A percentile compares a stretch with the other conserved stretches of the same genome.
Evolutionary conservation across 2,888 invertebrate genomes (phyloP).

Genomic region (Bugula neritina): DNA sequence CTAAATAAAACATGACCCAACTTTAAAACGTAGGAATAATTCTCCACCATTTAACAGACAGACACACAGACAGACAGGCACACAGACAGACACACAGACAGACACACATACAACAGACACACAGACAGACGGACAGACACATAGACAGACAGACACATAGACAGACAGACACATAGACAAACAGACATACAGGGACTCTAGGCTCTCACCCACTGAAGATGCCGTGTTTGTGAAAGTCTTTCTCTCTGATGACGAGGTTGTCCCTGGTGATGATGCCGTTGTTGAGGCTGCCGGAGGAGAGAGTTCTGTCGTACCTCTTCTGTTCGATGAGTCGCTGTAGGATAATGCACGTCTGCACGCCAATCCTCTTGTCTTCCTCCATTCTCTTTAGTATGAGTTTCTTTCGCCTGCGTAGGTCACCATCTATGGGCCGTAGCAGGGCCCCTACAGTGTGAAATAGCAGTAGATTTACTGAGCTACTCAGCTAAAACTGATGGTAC

Average conservation of each 20-base stretch:
- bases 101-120: too few relatives aligned
- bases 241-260: conserved; percentile 25
- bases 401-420: conserved; percentile 5
- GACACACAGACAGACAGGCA: too few relatives aligned
- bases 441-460: not conserved
- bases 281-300: conserved; percentile 26
- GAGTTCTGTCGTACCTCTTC: conserved; percentile 17
- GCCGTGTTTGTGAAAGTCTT: conserved; percentile 15
- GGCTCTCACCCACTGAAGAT: conserved; percentile 8
- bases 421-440: conserved; percentile 25
- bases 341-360: conserved; percentile 24
- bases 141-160: too few relatives aligned
- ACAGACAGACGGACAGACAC: too few relatives aligned
- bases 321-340: conserved; percentile 22
- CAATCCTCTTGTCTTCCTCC: conserved; percentile 27
- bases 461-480: too few relatives aligned
- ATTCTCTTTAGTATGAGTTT: conserved; percentile 22
- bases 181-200: too few relatives aligned
- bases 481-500: too few relatives aligned
- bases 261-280: conserved; percentile 27
- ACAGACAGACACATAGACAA: too few relatives aligned
- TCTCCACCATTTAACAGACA: too few relatives aligned
- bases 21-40: too few relatives aligned
- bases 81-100: too few relatives aligned
- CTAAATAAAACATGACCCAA: too few relatives aligned